Percentiles rank a stretch among this genome's conserved stretches.
Conservation (phyloP, 1,140 invertebrate genomes). For the Harlomillsia oculata region DNA sequence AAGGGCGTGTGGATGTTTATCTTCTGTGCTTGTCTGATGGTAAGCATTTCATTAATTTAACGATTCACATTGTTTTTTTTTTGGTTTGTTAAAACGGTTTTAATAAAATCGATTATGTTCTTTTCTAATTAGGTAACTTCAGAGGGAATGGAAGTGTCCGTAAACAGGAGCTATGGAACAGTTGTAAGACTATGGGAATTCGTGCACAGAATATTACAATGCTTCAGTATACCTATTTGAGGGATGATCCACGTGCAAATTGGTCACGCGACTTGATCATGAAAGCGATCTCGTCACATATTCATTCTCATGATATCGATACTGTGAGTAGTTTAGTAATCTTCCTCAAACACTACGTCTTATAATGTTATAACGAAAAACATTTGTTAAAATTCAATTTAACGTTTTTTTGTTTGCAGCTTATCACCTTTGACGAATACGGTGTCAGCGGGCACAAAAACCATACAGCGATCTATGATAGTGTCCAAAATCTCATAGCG, state of each 20-base stretch:
- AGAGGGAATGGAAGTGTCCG: conserved; percentile 57
- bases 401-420: conserved; percentile 34
- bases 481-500: conserved; percentile 61
- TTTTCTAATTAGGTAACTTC: conserved; percentile 55
- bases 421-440: conserved; percentile 83
- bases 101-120: not conserved
- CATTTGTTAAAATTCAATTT: not conserved
- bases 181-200: conserved; percentile 68
- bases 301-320: conserved; percentile 65
- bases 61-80: not conserved
- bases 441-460: conserved; percentile 84
- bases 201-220: conserved; percentile 61
- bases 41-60: conserved; percentile 39
- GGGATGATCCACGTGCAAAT: conserved; percentile 59
- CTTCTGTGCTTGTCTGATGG: conserved; percentile 79
- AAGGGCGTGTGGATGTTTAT: conserved; percentile 53
- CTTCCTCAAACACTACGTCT: not conserved
- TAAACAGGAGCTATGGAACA: conserved; percentile 65
- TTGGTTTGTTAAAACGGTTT: not conserved
- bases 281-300: conserved; percentile 57
- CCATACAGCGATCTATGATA: conserved; percentile 73
- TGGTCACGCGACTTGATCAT: conserved; percentile 68
- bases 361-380: not conserved
- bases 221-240: conserved; percentile 56
- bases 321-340: conserved; percentile 41